A percentile compares a stretch with the other conserved stretches of the same genome.
These are phyloP conservation scores for Formicarius rufipectus DNA, from an alignment of 2,113 vertebrate genomes.

Conservation along the genomic window DNA sequence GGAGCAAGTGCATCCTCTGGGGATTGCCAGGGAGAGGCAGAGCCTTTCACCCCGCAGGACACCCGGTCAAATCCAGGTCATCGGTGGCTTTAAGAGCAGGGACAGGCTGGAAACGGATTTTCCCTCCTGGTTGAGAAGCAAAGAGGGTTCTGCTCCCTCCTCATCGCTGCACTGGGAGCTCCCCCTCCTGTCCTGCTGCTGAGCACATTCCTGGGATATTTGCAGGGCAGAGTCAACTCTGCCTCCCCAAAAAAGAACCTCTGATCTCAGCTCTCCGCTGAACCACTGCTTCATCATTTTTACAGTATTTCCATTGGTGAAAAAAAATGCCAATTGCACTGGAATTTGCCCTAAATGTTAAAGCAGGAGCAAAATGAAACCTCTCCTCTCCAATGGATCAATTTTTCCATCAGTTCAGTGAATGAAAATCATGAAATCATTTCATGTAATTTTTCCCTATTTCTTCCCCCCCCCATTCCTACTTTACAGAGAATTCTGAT, in stretches of 20 bases:
- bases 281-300: not conserved
- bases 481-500: not conserved
- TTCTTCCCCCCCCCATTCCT: fast-evolving
- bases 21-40: not conserved
- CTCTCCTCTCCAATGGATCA: not conserved
- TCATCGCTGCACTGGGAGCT: not conserved
- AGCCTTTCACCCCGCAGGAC: not conserved
- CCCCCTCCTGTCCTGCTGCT: not conserved
- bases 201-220: not conserved
- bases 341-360: not conserved
- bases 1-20: not conserved
- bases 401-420: not conserved
- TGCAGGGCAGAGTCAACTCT: not conserved
- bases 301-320: not conserved
- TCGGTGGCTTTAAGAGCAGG: not conserved
- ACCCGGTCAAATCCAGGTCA: not conserved
- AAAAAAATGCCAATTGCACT: not conserved
- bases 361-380: not conserved
- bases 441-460: not conserved
- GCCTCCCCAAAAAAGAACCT: not conserved
- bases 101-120: not conserved
- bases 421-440: not conserved
- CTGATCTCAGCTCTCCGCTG: not conserved
- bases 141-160: not conserved
- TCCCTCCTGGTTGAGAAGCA: not conserved